These are phyloP conservation scores for Pithys albifrons DNA, from an alignment of 2,113 vertebrate genomes.

Conservation along the genomic window DNA sequence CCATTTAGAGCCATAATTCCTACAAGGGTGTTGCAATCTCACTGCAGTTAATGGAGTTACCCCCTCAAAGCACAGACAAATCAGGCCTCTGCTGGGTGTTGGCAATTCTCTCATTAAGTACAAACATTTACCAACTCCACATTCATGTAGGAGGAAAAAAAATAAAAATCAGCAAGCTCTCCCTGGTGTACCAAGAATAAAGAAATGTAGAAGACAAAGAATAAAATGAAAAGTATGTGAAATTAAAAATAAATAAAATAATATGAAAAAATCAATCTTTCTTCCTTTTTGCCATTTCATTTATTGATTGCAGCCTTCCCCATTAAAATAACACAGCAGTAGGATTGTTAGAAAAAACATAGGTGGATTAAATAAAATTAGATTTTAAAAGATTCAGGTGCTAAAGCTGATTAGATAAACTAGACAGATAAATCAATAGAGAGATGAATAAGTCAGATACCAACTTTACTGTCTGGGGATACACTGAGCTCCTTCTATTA, in stretches of 20 bases:
- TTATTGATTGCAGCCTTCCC: background rate
- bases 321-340: background rate
- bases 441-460: background rate
- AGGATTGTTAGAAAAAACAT: background rate
- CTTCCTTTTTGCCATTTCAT: background rate
- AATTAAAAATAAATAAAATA: background rate
- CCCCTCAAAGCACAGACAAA: background rate
- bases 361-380: background rate
- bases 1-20: background rate
- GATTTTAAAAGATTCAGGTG: background rate
- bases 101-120: background rate
- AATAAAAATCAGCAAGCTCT: background rate
- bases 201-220: background rate
- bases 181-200: background rate
- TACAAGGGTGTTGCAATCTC: background rate
- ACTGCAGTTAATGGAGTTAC: background rate
- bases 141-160: background rate
- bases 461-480: background rate
- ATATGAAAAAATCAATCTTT: background rate
- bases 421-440: background rate
- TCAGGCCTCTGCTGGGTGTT: background rate
- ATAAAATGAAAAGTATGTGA: background rate
- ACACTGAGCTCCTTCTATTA: background rate
- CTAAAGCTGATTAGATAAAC: slow-evolving; percentile 22
- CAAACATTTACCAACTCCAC: background rate